Percentiles rank a stretch among this genome's conserved stretches.
Conservation (phyloP, 2,797 vertebrate genomes). For the Borostomias antarcticus region DNA sequence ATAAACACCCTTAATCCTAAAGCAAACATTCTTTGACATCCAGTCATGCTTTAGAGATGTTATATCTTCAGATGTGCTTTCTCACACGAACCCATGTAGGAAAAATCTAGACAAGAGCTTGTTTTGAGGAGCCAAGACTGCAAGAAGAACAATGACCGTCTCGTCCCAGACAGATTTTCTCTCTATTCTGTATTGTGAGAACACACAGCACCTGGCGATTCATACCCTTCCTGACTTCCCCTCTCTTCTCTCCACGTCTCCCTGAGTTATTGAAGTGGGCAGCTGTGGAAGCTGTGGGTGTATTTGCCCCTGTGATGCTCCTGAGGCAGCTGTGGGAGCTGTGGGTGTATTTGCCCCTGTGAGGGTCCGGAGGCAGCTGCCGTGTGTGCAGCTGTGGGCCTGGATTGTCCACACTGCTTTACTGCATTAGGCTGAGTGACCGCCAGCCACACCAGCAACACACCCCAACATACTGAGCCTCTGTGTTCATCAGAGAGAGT, state of each 20-base stretch:
- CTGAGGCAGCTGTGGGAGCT: conserved; percentile 43
- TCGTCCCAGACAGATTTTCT: not conserved
- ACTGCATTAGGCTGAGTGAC: conserved; percentile 67
- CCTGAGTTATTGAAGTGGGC: not conserved
- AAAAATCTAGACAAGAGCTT: not conserved
- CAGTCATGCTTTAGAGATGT: not conserved
- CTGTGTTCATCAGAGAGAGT: conserved; percentile 75
- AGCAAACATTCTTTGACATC: conserved; percentile 5
- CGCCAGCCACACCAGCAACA: conserved; percentile 51
- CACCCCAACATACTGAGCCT: conserved; percentile 65
- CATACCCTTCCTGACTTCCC: not conserved
- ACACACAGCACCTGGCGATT: not conserved
- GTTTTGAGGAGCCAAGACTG: conserved; percentile 6
- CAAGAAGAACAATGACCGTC: conserved; percentile 12
- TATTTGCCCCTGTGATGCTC: conserved; percentile 24
- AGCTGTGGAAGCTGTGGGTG: conserved; percentile 20
- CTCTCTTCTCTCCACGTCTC: not conserved
- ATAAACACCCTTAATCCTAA: conserved; percentile 18
- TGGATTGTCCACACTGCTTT: conserved; percentile 69
- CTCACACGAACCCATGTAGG: not conserved
- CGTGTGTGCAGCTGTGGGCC: conserved; percentile 72
- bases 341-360: conserved; percentile 5
- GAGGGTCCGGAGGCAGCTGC: conserved; percentile 48
- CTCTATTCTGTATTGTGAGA: conserved; percentile 3
- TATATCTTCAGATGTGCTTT: not conserved